Evolutionary conservation across 2,888 invertebrate genomes (phyloP), one percentile per base, ranked within the genome.

Genomic region (Epistrophe eligans): DNA sequence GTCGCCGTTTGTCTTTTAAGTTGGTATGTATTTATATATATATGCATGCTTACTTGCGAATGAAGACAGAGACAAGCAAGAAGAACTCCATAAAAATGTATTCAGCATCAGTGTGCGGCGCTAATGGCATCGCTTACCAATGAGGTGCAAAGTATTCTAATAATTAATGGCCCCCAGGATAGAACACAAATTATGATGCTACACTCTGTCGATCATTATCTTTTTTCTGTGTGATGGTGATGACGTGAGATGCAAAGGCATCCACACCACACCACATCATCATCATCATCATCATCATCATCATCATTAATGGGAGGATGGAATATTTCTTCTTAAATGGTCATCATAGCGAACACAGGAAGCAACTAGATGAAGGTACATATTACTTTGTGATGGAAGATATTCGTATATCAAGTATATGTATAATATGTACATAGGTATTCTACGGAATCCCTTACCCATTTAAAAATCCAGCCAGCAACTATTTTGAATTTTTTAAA

Each of bases 81-180:
- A 17, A 60, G 62, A 45, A 70, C 40, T 55, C 13, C 17, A 66
- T 60, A 50, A 58, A 50, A 66, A 73, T 71, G 40, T 48, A 45
- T 45, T 35, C n/a, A 40, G n/a, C 32, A 38, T 24, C 24, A 24
- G 45, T 11, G 10, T 9, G 28, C 35, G 60, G 38, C 43, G 60
- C 55, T 72, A 72, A 81, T 70, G 81, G 74, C 85, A 85, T 81
- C 81, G 74, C 77, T 85, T 81, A 67, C 85, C 85, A 85, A 85
- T 85, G 85, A 85, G 81, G 85, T 85, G 85, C 81, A 81, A 85
- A 85, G 85, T 81, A 66, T 81, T 85, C 74, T 85, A 79, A 85
- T 81, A 85, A 85, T 81, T 73, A 81, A 81, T 81, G 73, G 74
- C 70, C 74, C 62, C 77, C 50, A 79, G 70, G 85, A 79, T 77